These are phyloP conservation scores for Stenodera caucasica DNA, from an alignment of 2,888 invertebrate genomes.

Conservation along the genomic window DNA sequence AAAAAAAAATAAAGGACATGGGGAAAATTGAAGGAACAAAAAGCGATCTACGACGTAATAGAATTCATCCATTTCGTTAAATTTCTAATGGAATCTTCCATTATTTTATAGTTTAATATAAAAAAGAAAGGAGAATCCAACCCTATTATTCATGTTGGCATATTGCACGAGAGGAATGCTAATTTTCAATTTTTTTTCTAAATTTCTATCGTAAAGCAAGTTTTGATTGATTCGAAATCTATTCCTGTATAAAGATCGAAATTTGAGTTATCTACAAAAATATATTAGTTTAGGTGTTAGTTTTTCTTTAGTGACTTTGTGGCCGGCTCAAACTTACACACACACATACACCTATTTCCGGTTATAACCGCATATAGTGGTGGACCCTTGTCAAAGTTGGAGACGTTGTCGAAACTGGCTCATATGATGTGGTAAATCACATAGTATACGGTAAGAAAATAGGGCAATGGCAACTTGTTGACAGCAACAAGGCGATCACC, in stretches of 20 bases:
- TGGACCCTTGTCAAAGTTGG: slow-evolving; percentile 18
- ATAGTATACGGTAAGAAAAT: slow-evolving; percentile 15
- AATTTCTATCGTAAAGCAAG: too few species aligned
- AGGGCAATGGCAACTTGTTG: slow-evolving; percentile 24
- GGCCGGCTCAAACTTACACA: too few species aligned
- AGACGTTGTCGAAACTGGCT: slow-evolving; percentile 20
- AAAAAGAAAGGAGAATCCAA: not conserved
- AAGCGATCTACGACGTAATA: not conserved
- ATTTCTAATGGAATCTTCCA: not conserved
- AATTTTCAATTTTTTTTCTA: not conserved
- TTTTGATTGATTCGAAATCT: too few species aligned
- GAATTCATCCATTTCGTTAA: not conserved
- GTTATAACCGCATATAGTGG: slow-evolving; percentile 5
- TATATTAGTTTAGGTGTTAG: not conserved
- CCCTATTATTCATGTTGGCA: slow-evolving; percentile 1
- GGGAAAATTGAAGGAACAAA: not conserved
- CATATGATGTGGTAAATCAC: slow-evolving; percentile 24
- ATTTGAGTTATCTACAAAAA: too few species aligned
- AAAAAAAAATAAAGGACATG: not conserved
- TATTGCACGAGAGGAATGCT: not conserved
- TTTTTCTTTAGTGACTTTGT: not conserved
- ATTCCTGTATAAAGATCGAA: too few species aligned
- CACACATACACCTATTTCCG: too few species aligned
- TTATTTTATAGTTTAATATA: not conserved
- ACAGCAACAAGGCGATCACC: not conserved